Base-by-base conservation (phyloP, 2,113 vertebrate genomes). In the Gobius niger region DNA sequence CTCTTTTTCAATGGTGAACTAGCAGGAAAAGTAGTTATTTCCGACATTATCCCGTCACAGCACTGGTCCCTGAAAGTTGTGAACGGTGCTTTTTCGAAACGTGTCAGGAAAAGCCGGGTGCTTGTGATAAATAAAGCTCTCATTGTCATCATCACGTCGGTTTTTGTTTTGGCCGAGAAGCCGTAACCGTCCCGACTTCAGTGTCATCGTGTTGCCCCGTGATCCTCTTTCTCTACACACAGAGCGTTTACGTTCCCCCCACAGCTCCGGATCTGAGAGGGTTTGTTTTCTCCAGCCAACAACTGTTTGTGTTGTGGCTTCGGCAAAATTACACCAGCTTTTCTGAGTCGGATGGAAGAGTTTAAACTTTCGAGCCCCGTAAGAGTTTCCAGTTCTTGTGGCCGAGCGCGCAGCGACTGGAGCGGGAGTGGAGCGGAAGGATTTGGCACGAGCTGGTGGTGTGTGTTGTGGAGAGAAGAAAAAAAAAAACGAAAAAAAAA, bases 381-480 rank as follows among this genome's bases (percentile, higher is more conserved):
- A 75, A 71, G 84, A 70, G 42, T 81, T 87, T 85, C 77, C 73
- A 85, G 65, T 77, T 68, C 65, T 75, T 78, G 71, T 77, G 72
- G 52, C 56, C 60, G 52, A 72, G 77, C 77, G 80, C 76, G 68
- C 56, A 81, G 54, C 81, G 53, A 42, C 60, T 15, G 72, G 76
- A 85, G 77, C 70, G 59, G 73, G 65, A 82, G 65, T 16, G 81
- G 80, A 68, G 14, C 11, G 72, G 47, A 67, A 24, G 82, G 86
- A 65, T 61, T 60, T 78, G 65, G 57, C 44, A 84, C 68, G 86
- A 78, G 84, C 82, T 24, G 1, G 24, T 1, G 14, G 65, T 46
- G 78, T 82, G 70, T 85, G 75, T 87, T 75, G 81, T 50, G 47
- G 77, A 76, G 77, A 76, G 78, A 71, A 80, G 84, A 83, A 73